Evolutionary conservation across 2,888 invertebrate species (phyloP), one percentile per base, ranked within the genome.

Genomic region (Glyphotaelius pellucidus): DNA sequence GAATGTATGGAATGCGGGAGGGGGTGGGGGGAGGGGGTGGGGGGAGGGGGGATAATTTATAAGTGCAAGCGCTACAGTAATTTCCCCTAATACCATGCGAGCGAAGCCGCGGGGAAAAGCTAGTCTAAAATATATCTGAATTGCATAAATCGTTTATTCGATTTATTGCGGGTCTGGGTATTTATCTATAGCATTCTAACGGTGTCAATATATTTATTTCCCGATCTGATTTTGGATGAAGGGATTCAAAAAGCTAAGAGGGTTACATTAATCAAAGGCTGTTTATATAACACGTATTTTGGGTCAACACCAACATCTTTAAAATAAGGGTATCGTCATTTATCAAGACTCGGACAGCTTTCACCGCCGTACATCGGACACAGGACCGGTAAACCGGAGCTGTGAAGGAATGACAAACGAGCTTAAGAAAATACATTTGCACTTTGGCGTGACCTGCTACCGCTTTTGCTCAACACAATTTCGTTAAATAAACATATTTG

Each of bases 361-460:
- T 83, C 35, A 35, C 35, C 35, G 83, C 35, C 83, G 35, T 25
- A 83, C 83, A 11, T 32, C 32, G 25, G 25, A 35, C 35, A 35
- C 83, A 15, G 25, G 9, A 25, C 83, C 67, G 15, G 25, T 3
- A 11, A 19, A 52, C 52, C 25, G 67, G 25, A 67, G 67, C 25
- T 25, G 67, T n/a, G 25, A 25, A 32, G 25, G 83, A 83, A 83
- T 83, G 35, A 83, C 35, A 35, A 35, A 83, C 25, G 35, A 83
- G 83, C 11, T 83, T 15, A 83, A 32, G 32, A 25, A 83, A 83
- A 83, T 83, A 15, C 25, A 83, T 83, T 83, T 83, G 25, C 83
- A 83, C 83, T 25, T 38, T 83, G 35, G 32, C 35, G 14, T 83
- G 35, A 83, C 35, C n/a, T 35, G 83, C 35, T 83, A 38, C 35